These are phyloP conservation scores for Chrysodeixis includens DNA, from an alignment of 2,888 invertebrate genomes.

Conservation along the genomic window DNA sequence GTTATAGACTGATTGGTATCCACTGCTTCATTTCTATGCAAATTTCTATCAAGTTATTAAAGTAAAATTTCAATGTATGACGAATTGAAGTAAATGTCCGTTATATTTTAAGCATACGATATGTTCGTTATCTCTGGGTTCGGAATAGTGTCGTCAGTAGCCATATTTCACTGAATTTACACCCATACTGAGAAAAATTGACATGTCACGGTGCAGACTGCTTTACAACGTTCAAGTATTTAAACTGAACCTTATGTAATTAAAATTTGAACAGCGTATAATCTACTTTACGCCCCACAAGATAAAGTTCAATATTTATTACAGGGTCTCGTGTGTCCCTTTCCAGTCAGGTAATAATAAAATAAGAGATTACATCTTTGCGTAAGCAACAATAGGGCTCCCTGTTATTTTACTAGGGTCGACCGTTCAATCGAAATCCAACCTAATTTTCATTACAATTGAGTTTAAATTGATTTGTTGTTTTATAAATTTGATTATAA, in stretches of 20 bases:
- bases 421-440: constrained; percentile 54
- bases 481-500: constrained; percentile 72
- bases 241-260: constrained; percentile 59
- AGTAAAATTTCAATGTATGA: background rate
- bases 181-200: constrained; percentile 57
- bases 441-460: constrained; percentile 45
- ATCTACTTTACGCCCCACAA: constrained; percentile 36
- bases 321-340: constrained; percentile 66
- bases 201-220: constrained; percentile 58
- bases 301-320: constrained; percentile 59
- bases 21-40: background rate
- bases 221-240: constrained; percentile 58
- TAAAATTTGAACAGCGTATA: constrained; percentile 43
- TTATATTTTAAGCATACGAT: background rate
- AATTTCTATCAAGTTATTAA: background rate
- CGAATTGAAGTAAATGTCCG: background rate
- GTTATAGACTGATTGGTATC: background rate
- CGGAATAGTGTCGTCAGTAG: constrained; percentile 30
- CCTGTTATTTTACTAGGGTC: constrained; percentile 79
- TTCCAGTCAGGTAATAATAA: constrained; percentile 85
- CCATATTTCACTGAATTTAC: constrained; percentile 48
- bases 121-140: constrained; percentile 23
- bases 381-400: constrained; percentile 86
- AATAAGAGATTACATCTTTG: constrained; percentile 87
- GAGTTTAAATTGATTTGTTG: constrained; percentile 56